Evolutionary conservation across 2,797 vertebrate genomes (phyloP).

Genomic region (Schizopygopsis pylzovi): DNA sequence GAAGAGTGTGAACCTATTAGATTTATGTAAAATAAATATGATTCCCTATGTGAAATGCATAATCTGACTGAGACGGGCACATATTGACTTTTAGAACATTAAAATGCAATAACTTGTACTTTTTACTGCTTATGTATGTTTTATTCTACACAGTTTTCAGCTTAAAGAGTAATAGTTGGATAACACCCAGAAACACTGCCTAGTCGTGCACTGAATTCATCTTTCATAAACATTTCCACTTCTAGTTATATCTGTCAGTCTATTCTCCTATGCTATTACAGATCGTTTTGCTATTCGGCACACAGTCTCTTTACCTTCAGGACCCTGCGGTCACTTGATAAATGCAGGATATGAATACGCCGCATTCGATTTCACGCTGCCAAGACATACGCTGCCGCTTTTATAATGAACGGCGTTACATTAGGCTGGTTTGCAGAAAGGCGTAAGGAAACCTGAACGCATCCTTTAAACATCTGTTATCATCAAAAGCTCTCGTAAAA

Average conservation of each 20-base stretch:
- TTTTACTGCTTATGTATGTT: neutral
- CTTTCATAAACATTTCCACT: neutral
- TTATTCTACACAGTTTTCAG: neutral
- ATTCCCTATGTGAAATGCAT: neutral
- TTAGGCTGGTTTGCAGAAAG: neutral
- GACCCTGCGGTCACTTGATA: slow-evolving; percentile 25
- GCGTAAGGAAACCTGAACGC: slow-evolving; percentile 1
- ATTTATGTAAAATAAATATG: neutral
- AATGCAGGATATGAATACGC: slow-evolving; percentile 5
- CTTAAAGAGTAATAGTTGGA: neutral
- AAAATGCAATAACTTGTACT: neutral
- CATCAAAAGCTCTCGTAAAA: slow-evolving; percentile 16
- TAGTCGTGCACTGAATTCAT: neutral
- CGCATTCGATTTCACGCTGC: slow-evolving; percentile 7
- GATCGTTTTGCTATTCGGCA: slow-evolving; percentile 10
- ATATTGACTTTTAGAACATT: neutral
- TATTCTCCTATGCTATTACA: neutral
- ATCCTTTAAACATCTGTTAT: slow-evolving; percentile 28
- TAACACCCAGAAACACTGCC: neutral
- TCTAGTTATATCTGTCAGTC: neutral
- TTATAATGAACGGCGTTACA: neutral
- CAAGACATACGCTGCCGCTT: neutral
- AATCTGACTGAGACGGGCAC: neutral
- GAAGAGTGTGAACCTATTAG: neutral
- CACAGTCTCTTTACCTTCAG: slow-evolving; percentile 2